phyloP scores from a whole-genome alignment of 2,888 invertebrate genomes.

The Phlogophora meticulosa region DNA sequence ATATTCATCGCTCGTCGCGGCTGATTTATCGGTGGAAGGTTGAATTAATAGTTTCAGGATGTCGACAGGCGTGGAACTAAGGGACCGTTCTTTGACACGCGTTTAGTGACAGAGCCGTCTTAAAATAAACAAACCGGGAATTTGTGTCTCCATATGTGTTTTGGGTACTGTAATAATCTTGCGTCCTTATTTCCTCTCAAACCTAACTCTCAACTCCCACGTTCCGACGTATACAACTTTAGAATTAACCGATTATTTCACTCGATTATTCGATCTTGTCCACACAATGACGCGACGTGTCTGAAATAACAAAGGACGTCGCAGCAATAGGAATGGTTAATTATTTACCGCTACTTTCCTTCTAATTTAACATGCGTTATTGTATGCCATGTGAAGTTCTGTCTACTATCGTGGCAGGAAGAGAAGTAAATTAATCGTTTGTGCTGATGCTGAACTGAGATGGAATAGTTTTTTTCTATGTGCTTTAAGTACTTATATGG shows the following conservation, averaged over 20 bases:
- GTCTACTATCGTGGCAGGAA: constrained; percentile 44
- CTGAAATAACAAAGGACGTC: constrained; percentile 46
- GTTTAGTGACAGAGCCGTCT: constrained; percentile 69
- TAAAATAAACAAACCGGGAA: constrained; percentile 73
- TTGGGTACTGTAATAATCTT: constrained; percentile 13
- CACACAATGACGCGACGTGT: constrained; percentile 22
- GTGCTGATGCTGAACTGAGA: no score
- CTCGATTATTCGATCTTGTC: constrained; percentile 43
- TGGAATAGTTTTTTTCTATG: constrained; percentile 14
- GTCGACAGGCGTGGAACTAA: constrained; percentile 67
- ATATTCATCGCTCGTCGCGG: constrained; percentile 77
- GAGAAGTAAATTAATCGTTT: constrained; percentile 40
- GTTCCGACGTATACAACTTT: constrained; percentile 38
- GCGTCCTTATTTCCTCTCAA: constrained; percentile 20
- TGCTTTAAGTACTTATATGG: no score
- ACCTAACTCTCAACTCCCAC: constrained; percentile 11
- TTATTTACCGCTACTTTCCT: constrained; percentile 49
- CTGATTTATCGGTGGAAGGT: constrained; percentile 78
- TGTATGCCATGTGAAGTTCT: constrained; percentile 36
- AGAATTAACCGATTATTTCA: constrained; percentile 24
- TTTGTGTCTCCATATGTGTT: constrained; percentile 55
- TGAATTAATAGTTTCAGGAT: constrained; percentile 84
- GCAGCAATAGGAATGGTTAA: constrained; percentile 27
- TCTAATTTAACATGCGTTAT: constrained; percentile 47
- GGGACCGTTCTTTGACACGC: constrained; percentile 65